Evolutionary conservation across 2,888 invertebrate species (phyloP).

Genomic region (Limnephilus lunatus): DNA sequence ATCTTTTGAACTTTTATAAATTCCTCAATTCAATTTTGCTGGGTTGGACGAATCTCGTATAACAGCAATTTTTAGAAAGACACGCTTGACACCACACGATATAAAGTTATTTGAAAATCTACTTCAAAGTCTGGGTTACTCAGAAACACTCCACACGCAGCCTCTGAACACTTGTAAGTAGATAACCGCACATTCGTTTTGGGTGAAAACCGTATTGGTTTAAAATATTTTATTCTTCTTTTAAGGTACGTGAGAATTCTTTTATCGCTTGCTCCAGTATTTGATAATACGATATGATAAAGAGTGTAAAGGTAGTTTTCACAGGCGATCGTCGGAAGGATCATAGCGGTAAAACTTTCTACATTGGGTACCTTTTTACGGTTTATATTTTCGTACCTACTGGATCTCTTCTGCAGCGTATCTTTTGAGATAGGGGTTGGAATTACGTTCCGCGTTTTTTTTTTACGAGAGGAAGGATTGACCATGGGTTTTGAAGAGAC

Average conservation of each 20-base stretch:
- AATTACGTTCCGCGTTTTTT: neutral
- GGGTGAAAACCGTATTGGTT: no score
- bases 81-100: neutral
- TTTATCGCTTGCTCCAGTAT: neutral
- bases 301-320: no score
- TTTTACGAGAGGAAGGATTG: no score
- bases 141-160: neutral
- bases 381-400: neutral
- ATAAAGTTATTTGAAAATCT: neutral
- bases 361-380: no score
- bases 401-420: neutral
- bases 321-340: no score
- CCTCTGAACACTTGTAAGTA: neutral
- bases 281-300: neutral
- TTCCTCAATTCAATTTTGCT: neutral
- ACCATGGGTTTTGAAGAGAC: no score
- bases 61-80: neutral
- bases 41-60: neutral
- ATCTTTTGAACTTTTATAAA: neutral
- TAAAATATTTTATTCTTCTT: neutral
- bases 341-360: no score
- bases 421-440: neutral
- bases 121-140: neutral
- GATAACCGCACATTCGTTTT: neutral
- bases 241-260: neutral